These are phyloP conservation scores for Paradoxurus hermaphroditus DNA, from an alignment of 2,113 vertebrate genomes.

Conservation along the genomic window DNA sequence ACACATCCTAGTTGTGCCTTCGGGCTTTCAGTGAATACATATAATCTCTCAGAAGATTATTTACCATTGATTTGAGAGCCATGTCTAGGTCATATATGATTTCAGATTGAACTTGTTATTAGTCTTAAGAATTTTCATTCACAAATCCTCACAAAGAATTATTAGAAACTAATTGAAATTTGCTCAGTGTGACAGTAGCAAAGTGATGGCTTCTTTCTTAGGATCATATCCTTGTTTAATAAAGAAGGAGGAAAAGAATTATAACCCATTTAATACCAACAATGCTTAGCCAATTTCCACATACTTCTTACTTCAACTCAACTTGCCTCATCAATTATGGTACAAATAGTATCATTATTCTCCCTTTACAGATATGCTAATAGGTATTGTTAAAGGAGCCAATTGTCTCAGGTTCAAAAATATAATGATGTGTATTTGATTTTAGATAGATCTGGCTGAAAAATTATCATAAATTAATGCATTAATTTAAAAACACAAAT, in stretches of 20 bases:
- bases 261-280: not conserved
- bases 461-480: not conserved
- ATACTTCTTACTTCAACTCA: not conserved
- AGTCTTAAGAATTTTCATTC: conserved; percentile 8
- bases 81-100: conserved; percentile 26
- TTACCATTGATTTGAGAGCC: conserved; percentile 28
- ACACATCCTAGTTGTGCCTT: not conserved
- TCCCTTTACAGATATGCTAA: not conserved
- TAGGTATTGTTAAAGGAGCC: not conserved
- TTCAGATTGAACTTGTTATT: conserved; percentile 37
- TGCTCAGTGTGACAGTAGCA: not conserved
- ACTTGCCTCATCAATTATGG: not conserved
- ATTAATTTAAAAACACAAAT: not conserved
- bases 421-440: not conserved
- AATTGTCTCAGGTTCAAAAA: not conserved
- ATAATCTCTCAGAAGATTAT: conserved; percentile 31
- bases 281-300: not conserved
- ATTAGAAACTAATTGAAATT: not conserved
- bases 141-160: conserved; percentile 27
- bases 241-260: not conserved
- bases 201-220: not conserved
- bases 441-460: not conserved
- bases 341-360: not conserved
- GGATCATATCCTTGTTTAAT: not conserved
- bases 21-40: conserved; percentile 29